Percentiles rank a stretch among this genome's conserved stretches.
phyloP scores from a whole-genome alignment of 2,113 vertebrate genomes.

The Ptychochromis oligacanthus region DNA sequence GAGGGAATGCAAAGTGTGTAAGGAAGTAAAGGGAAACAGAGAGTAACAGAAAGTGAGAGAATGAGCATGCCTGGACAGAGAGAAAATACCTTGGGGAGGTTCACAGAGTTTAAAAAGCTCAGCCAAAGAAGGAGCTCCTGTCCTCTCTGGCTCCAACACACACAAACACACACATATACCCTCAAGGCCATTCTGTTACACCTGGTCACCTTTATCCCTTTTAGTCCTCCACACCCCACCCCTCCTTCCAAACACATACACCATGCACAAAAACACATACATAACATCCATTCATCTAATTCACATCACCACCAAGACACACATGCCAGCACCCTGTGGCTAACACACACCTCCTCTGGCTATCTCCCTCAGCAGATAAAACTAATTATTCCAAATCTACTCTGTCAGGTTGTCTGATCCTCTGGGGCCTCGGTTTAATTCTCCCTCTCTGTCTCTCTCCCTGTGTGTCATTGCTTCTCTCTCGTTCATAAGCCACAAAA shows the following conservation, averaged over 20 bases:
- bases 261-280: slow-evolving; percentile 5
- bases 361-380: slow-evolving; percentile 72
- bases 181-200: slow-evolving; percentile 74
- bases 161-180: slow-evolving; percentile 55
- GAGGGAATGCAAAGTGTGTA: slow-evolving; percentile 60
- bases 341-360: slow-evolving; percentile 54
- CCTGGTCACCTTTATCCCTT: slow-evolving; percentile 80
- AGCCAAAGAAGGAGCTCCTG: slow-evolving; percentile 74
- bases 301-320: slow-evolving; percentile 29
- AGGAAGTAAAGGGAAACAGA: slow-evolving; percentile 63
- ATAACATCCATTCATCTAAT: slow-evolving; percentile 33
- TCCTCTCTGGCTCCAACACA: slow-evolving; percentile 60
- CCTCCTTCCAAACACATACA: slow-evolving; percentile 30
- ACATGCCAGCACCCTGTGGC: slow-evolving; percentile 54
- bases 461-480: slow-evolving; percentile 22
- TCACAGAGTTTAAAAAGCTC: slow-evolving; percentile 77
- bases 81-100: slow-evolving; percentile 77
- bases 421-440: slow-evolving; percentile 62
- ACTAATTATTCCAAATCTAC: slow-evolving; percentile 86
- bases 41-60: slow-evolving; percentile 56
- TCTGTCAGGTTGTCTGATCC: slow-evolving; percentile 74
- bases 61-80: slow-evolving; percentile 79
- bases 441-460: slow-evolving; percentile 26
- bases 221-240: slow-evolving; percentile 47
- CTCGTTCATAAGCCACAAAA: slow-evolving; percentile 54